Base-by-base conservation (phyloP, 2,113 vertebrate genomes). In the Zosterops japonicus region DNA sequence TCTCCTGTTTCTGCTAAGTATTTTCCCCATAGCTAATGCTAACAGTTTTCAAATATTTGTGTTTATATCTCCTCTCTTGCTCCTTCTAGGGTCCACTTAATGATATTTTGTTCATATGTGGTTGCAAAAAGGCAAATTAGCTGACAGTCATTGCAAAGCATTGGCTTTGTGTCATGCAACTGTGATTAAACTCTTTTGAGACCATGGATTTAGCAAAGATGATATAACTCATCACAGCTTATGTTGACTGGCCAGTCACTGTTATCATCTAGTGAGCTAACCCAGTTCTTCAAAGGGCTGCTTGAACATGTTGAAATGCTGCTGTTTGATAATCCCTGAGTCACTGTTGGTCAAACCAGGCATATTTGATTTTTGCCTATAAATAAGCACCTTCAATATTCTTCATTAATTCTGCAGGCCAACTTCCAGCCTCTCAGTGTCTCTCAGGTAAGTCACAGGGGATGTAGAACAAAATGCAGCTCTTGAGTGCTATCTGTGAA, bases 131-230 rank as follows among this genome's bases (percentile, higher is more conserved):
- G 14, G 35, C 64, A 70, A 80, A 64, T 77, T 80, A 81, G 21
- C 35, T 74, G 63, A 44, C 33, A 92, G 76, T 59, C 64, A 70
- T 59, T 89, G 52, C 68, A 44, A 70, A 91, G 31, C 47, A 81
- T 78, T 89, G 69, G 41, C 57, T 94, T 93, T 88, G 41, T 81
- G 88, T 83, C 76, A 84, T 71, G 60, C 60, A 63, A 8, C 55
- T 80, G 60, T 49, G 90, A 92, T 94, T 94, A 85, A 93, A 90
- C 59, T 77, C 78, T 93, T 87, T 63, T 44, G 60, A 88, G 65
- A 72, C 72, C 25, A 27, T 24, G 76, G 64, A 68, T 81, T 95
- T 92, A 78, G 64, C 57, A 75, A 94, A 93, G 20, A 72, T 90
- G 70, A 59, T 69, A 41, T 13, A 91, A 74, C 33, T 77, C 56